phyloP scores from a whole-genome alignment of 2,888 invertebrate species.

The Chouioia cunea region DNA sequence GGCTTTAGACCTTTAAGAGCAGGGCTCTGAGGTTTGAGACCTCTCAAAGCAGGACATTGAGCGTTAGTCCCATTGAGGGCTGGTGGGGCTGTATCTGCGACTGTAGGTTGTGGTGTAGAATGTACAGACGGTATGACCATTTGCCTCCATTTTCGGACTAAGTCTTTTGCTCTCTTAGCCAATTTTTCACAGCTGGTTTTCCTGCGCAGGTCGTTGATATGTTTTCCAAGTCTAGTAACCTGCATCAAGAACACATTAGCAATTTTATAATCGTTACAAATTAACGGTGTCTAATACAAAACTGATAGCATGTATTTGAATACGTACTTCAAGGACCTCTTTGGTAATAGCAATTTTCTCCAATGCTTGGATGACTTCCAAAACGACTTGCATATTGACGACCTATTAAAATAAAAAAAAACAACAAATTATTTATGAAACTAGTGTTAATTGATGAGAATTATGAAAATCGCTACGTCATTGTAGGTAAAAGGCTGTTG shows the following conservation, averaged over 20 bases:
- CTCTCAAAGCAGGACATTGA: slow-evolving; percentile 61
- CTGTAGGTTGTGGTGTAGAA: slow-evolving; percentile 61
- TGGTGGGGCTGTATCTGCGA: slow-evolving; percentile 61
- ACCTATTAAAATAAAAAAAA: slow-evolving; percentile 74
- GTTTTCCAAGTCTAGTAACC: slow-evolving; percentile 94
- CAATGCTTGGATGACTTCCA: slow-evolving; percentile 92
- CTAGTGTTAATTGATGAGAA: slow-evolving; percentile 3
- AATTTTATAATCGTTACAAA: slow-evolving; percentile 20
- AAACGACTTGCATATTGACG: slow-evolving; percentile 93
- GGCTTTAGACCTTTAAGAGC: slow-evolving; percentile 60
- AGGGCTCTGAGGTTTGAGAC: slow-evolving; percentile 64
- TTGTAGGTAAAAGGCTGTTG: not conserved
- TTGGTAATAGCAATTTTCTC: slow-evolving; percentile 92
- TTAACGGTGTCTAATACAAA: not conserved
- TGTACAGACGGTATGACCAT: slow-evolving; percentile 77
- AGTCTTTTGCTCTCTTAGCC: slow-evolving; percentile 90
- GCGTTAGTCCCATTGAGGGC: slow-evolving; percentile 64
- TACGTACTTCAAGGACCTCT: slow-evolving; percentile 87
- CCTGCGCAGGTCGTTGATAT: slow-evolving; percentile 91
- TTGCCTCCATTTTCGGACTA: slow-evolving; percentile 93
- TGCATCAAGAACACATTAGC: slow-evolving; percentile 64
- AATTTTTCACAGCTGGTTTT: slow-evolving; percentile 87
- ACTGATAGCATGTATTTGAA: no score
- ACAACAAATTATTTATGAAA: not conserved
- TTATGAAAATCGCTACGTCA: slow-evolving; percentile 25